Evolutionary conservation across 2,113 vertebrate genomes (phyloP).

Genomic region (Candoia aspera): DNA sequence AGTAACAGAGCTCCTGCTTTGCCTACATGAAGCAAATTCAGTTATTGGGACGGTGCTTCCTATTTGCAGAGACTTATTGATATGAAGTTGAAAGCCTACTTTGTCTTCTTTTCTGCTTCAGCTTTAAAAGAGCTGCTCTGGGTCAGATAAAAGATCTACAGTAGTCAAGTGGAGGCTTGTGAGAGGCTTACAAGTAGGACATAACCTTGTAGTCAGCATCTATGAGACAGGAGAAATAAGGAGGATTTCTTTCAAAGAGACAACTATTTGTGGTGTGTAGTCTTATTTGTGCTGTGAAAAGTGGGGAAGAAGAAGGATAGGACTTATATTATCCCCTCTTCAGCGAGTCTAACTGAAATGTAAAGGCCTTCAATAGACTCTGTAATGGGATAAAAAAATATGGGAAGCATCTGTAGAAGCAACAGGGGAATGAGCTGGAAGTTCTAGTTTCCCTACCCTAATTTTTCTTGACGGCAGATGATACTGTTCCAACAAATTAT

Average conservation of each 20-base stretch:
- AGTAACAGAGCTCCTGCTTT: background rate
- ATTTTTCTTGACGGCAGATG: background rate
- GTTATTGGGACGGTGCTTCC: background rate
- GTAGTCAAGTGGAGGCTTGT: background rate
- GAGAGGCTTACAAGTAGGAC: background rate
- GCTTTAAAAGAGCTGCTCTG: background rate
- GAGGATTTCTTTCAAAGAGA: background rate
- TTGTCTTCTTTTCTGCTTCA: background rate
- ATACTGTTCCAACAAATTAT: background rate
- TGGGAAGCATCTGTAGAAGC: background rate
- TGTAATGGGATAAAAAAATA: background rate
- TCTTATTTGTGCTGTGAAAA: background rate
- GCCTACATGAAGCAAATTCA: background rate
- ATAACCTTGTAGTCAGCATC: background rate
- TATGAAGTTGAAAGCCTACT: background rate
- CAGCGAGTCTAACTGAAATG: background rate
- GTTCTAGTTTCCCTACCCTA: background rate
- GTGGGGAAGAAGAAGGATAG: background rate
- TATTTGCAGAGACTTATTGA: background rate
- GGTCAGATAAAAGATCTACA: background rate
- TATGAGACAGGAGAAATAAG: background rate
- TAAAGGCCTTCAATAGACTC: background rate
- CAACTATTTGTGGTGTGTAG: background rate
- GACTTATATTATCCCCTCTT: background rate
- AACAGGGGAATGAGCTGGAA: background rate